Conservation (phyloP, 2,113 vertebrate species). For the Aramus guarauna region DNA sequence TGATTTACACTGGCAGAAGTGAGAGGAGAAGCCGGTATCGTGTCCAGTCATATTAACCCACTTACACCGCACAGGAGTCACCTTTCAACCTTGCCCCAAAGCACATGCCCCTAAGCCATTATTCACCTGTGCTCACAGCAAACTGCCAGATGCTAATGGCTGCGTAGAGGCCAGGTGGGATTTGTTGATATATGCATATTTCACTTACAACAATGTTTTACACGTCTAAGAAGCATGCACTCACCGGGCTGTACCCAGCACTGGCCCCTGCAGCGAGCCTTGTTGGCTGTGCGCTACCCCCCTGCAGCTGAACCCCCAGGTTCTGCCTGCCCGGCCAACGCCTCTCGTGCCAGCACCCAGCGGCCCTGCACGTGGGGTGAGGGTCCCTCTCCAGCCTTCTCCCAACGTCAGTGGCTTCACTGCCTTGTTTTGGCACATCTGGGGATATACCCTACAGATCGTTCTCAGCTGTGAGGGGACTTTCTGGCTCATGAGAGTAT, state of each 20-base stretch:
- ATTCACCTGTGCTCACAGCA: constrained; percentile 18
- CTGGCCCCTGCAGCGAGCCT: too few relatives aligned
- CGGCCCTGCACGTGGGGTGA: rapidly evolving
- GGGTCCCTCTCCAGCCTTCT: not conserved
- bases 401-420: not conserved
- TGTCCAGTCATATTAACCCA: constrained; percentile 36
- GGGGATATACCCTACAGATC: not conserved
- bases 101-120: constrained; percentile 11
- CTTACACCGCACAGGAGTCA: not conserved
- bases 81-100: constrained; percentile 30
- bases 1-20: constrained; percentile 21
- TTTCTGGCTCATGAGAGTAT: not conserved
- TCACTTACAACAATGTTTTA: not conserved
- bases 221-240: not conserved
- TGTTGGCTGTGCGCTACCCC: too few relatives aligned
- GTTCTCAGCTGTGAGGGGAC: not conserved
- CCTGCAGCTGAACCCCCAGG: not conserved
- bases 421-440: not conserved
- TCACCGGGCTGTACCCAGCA: not conserved
- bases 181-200: constrained; percentile 16
- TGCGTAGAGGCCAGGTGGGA: constrained; percentile 28
- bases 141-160: constrained; percentile 44
- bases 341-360: not conserved
- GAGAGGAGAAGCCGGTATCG: not conserved
- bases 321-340: not conserved